A percentile compares a stretch with the other conserved stretches of the same genome.
These are phyloP conservation scores for Platichthys flesus DNA, from an alignment of 2,113 vertebrate genomes.

Conservation along the genomic window DNA sequence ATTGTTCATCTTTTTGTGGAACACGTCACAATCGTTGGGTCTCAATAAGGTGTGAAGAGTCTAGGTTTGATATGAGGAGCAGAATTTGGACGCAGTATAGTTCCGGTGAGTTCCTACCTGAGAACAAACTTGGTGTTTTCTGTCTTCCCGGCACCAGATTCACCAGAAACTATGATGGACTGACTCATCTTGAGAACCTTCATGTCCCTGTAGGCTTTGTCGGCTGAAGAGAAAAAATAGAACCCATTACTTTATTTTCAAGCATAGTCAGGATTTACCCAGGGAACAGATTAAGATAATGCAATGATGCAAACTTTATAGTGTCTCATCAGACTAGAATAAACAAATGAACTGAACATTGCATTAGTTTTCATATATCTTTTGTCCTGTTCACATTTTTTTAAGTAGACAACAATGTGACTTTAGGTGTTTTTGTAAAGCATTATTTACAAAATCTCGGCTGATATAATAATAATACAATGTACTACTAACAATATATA, in stretches of 20 bases:
- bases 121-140: conserved; percentile 99
- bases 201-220: conserved; percentile 98
- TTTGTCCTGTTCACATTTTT: no score
- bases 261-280: background rate
- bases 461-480: background rate
- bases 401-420: no score
- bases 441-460: background rate
- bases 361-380: no score
- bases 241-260: background rate
- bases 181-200: conserved; percentile 98
- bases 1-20: no score
- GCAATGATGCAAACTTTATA: background rate
- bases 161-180: conserved; percentile 98
- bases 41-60: no score
- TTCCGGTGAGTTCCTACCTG: conserved; percentile 81
- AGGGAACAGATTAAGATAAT: background rate
- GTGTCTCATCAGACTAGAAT: background rate
- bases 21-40: no score
- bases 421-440: no score
- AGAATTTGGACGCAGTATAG: background rate
- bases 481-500: no score
- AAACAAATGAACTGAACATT: background rate
- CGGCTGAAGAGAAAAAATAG: conserved; percentile 80
- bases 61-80: no score
- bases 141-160: conserved; percentile 98